These are phyloP conservation scores for Onychostruthus taczanowskii DNA, from an alignment of 2,113 vertebrate genomes.

Conservation along the genomic window DNA sequence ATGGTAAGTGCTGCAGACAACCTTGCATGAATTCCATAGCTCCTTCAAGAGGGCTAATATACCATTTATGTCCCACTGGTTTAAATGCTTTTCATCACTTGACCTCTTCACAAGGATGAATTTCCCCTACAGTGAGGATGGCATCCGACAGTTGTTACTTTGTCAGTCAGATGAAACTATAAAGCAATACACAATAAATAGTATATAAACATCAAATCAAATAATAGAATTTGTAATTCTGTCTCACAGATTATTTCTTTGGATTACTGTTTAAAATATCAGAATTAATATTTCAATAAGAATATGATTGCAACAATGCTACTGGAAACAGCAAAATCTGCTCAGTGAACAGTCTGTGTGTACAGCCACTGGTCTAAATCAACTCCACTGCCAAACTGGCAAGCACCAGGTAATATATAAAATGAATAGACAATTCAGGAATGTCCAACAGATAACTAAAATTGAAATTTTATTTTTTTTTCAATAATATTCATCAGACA, in stretches of 20 bases:
- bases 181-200: neutral
- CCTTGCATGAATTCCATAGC: neutral
- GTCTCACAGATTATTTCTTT: neutral
- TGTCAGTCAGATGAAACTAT: neutral
- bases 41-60: neutral
- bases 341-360: slow-evolving; percentile 13
- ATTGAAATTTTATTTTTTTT: slow-evolving; percentile 80
- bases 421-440: slow-evolving; percentile 80
- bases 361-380: slow-evolving; percentile 36
- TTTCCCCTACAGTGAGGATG: neutral
- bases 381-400: slow-evolving; percentile 11
- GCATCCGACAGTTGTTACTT: neutral
- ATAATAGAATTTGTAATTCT: neutral
- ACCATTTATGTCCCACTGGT: neutral
- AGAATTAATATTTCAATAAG: neutral
- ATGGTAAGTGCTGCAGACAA: neutral
- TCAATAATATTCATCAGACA: slow-evolving; percentile 77
- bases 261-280: neutral
- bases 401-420: slow-evolving; percentile 34
- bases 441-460: slow-evolving; percentile 81
- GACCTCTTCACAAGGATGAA: slow-evolving; percentile 17
- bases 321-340: slow-evolving; percentile 18
- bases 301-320: neutral
- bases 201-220: neutral
- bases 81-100: slow-evolving; percentile 18